These are phyloP conservation scores for Drosophila funebris DNA, from an alignment of 1,140 invertebrate genomes.

Conservation along the genomic window DNA sequence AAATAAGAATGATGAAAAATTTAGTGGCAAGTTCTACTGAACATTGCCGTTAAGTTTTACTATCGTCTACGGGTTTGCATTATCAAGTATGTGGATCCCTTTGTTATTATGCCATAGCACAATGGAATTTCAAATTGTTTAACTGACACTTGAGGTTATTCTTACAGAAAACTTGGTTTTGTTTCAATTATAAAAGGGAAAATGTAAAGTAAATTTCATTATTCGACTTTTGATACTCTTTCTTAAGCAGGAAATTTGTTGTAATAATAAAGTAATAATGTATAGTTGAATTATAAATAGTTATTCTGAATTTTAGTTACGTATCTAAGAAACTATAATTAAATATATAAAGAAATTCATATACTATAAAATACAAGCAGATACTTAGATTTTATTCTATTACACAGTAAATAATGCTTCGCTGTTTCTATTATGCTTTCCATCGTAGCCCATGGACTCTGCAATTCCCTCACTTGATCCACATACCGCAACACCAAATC, in stretches of 20 bases:
- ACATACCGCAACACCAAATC: neutral
- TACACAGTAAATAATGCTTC: too few species aligned
- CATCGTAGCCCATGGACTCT: neutral
- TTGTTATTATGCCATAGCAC: constrained; percentile 6
- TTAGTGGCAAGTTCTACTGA: constrained; percentile 28
- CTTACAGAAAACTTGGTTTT: neutral
- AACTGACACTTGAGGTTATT: neutral
- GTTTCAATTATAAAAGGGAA: neutral
- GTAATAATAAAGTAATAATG: too few species aligned
- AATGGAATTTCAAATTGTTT: constrained; percentile 16
- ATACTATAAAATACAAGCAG: too few species aligned
- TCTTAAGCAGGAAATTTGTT: too few species aligned
- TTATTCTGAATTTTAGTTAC: too few species aligned
- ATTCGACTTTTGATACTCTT: neutral
- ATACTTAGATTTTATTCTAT: too few species aligned
- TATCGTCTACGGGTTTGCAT: constrained; percentile 7
- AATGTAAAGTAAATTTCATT: neutral
- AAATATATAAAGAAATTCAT: too few species aligned
- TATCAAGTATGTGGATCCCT: constrained; percentile 33
- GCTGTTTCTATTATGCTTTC: too few species aligned
- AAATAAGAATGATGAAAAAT: constrained; percentile 42
- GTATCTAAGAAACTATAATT: too few species aligned
- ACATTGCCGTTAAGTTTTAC: constrained; percentile 44
- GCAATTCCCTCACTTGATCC: neutral
- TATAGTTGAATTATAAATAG: too few species aligned